phyloP scores from a whole-genome alignment of 1,140 invertebrate genomes.

The Drosophila azteca region DNA sequence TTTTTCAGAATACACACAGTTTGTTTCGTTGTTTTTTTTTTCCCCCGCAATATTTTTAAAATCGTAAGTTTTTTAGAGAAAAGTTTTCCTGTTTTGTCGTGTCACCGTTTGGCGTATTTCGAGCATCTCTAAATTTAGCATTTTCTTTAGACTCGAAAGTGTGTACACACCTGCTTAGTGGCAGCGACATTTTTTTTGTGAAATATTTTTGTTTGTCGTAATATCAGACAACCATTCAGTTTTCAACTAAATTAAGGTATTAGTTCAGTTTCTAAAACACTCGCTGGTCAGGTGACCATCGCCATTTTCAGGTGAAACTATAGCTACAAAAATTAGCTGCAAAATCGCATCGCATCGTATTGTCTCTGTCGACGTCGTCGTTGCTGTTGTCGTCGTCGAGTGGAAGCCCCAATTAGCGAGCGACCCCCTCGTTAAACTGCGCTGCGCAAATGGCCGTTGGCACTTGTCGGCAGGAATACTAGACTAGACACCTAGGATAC shows the following conservation, averaged over 20 bases:
- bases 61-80: no score
- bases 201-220: slow-evolving; percentile 49
- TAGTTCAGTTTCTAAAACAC: background rate
- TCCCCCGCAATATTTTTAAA: no score
- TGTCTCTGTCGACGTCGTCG: background rate
- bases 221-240: slow-evolving; percentile 41
- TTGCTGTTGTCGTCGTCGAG: background rate
- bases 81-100: no score
- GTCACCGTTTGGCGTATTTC: background rate
- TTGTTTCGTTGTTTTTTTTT: no score
- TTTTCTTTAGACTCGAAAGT: slow-evolving; percentile 4
- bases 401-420: slow-evolving; percentile 24
- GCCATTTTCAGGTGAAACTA: background rate
- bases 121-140: slow-evolving; percentile 8
- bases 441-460: slow-evolving; percentile 62
- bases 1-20: no score
- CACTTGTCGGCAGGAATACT: slow-evolving; percentile 3
- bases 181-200: slow-evolving; percentile 23
- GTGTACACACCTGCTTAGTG: slow-evolving; percentile 28
- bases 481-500: slow-evolving; percentile 23
- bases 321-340: background rate
- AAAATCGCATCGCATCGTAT: background rate
- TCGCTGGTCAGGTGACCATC: no score
- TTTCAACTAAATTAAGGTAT: slow-evolving; percentile 50
- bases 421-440: slow-evolving; percentile 17